Percentiles rank a stretch among this genome's conserved stretches.
These are phyloP conservation scores for Cygnus olor DNA, from an alignment of 2,797 vertebrate genomes.

Conservation along the genomic window DNA sequence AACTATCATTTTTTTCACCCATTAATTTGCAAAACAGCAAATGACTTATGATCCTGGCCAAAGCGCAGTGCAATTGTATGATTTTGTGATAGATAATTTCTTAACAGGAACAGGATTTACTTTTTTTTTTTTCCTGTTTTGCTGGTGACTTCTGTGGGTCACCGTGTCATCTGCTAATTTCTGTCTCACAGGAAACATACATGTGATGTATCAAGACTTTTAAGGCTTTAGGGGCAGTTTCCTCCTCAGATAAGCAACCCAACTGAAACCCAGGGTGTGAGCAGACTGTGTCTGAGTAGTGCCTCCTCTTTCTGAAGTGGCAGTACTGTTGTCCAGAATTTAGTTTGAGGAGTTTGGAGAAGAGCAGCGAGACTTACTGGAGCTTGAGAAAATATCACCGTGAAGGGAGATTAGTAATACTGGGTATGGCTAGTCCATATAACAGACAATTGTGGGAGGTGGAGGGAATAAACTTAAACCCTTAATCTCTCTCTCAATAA, in stretches of 20 bases:
- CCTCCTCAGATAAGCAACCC: not conserved
- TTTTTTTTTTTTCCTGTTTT: not conserved
- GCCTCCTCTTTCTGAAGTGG: not conserved
- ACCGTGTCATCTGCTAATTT: accelerated
- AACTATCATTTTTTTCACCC: too few relatives aligned
- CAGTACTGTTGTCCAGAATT: not conserved
- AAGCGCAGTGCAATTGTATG: not conserved
- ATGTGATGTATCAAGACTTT: not conserved
- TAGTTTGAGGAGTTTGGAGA: not conserved
- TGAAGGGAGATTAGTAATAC: not conserved
- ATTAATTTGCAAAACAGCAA: not conserved
- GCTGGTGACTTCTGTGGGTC: not conserved
- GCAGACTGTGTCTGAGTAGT: not conserved
- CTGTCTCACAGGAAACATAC: not conserved
- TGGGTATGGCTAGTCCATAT: not conserved
- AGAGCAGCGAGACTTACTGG: not conserved
- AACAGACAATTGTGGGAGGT: not conserved
- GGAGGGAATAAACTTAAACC: not conserved
- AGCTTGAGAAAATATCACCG: not conserved
- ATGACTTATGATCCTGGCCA: not conserved
- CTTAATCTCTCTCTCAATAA: not conserved
- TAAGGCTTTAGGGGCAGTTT: not conserved
- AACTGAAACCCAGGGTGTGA: not conserved
- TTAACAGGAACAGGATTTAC: not conserved
- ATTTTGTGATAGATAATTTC: not conserved